Base-by-base conservation (phyloP, 2,888 invertebrate species). In the Synergus umbraculus region DNA sequence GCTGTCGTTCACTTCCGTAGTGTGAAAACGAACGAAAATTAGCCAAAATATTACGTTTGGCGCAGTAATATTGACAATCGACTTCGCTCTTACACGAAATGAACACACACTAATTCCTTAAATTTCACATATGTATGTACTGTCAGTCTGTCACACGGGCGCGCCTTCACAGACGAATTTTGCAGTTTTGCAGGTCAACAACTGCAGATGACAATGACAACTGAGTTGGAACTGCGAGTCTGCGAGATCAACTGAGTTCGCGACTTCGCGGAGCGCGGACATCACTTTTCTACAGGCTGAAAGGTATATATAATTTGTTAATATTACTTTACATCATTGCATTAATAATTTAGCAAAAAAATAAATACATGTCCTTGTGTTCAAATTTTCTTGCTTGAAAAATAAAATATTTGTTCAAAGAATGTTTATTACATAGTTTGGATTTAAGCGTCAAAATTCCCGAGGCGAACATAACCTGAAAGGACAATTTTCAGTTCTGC, bases 21-120 rank as follows among this genome's bases (percentile, higher is more conserved):
- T 22, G 63, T 22, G 29, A 63, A 29, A 29, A 13, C 13, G 4
- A 18, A 29, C 63, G 18, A 29, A 63, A 29, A 29, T 63, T 29
- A 63, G 29, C 29, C 7, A 63, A 63, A 63, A 63, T 63, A 63
- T 22, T 54, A 63, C 63, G 29, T 29, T 63, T 29, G 63, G 29
- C 29, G 29, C 5, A 18, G 2, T n/a, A 60, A 29, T 12, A 13
- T 29, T 63, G 63, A 63, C 63, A 63, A 29, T 22, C 7, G 29
- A 63, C 46, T 37, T 37, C 0, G 0, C 37, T 5, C 37, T 37
- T 37, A 37, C 37, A 37, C 37, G 37, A 37, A 37, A 37, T 37
- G 5, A 37, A 37, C 5, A 5, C 37, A 37, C 37, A 37, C 37
- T 37, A 37, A 37, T 37, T 37, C 37, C 37, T 0, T 37, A 37